Conservation (phyloP, 2,888 invertebrate species). For the Synanthedon vespiformis region DNA sequence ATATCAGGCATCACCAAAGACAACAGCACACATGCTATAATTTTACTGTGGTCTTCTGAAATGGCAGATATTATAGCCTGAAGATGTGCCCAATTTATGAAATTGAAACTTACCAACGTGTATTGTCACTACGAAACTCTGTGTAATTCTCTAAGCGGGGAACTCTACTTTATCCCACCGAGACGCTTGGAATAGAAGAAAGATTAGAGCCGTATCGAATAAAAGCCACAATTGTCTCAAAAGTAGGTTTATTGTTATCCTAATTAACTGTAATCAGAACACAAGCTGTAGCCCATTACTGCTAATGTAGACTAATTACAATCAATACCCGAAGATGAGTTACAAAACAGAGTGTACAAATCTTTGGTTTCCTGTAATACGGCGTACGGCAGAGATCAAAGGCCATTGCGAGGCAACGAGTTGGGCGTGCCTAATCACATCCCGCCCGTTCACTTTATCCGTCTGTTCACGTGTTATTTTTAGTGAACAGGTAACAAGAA, state of each 20-base stretch:
- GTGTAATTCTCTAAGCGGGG: too few species aligned
- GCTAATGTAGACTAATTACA: not conserved
- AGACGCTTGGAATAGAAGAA: too few species aligned
- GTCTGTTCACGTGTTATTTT: conserved; percentile 33
- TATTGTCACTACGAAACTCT: too few species aligned
- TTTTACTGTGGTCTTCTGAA: too few species aligned
- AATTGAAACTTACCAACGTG: too few species aligned
- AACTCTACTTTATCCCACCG: too few species aligned
- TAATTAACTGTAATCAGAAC: conserved; percentile 1
- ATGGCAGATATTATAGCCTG: too few species aligned
- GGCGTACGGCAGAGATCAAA: conserved; percentile 16
- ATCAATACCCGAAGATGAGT: not conserved
- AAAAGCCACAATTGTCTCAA: too few species aligned
- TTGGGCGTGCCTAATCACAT: conserved; percentile 16
- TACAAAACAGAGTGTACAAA: conserved; percentile 10
- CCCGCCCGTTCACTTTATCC: conserved; percentile 11
- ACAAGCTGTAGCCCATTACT: not conserved
- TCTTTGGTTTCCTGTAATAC: conserved; percentile 11
- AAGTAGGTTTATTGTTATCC: not conserved
- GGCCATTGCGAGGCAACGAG: not conserved
- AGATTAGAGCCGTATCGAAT: too few species aligned
- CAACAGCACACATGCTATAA: too few species aligned
- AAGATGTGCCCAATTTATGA: too few species aligned
- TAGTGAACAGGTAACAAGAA: conserved; percentile 66
- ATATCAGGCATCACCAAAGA: too few species aligned